phyloP scores from a whole-genome alignment of 2,113 vertebrate species.

The Aepyceros melampus region DNA sequence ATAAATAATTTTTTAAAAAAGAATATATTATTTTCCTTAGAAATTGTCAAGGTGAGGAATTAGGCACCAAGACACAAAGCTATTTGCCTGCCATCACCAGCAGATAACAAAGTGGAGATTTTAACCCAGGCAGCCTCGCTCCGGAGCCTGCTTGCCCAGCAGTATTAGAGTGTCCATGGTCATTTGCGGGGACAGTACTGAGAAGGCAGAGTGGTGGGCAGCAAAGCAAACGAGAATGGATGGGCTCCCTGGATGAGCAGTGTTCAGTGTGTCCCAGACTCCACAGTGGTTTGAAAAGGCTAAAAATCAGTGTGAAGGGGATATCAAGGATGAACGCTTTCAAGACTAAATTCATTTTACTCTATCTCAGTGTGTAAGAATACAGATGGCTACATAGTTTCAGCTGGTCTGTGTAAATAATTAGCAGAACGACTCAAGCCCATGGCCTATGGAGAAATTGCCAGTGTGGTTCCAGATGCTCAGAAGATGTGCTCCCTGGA shows the following conservation, averaged over 20 bases:
- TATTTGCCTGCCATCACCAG: neutral
- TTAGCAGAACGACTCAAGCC: neutral
- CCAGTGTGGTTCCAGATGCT: constrained; percentile 13
- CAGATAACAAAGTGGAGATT: neutral
- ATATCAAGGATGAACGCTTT: neutral
- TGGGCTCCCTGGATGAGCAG: neutral
- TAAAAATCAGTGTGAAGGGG: neutral
- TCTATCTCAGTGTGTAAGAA: neutral
- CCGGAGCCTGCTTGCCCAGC: neutral
- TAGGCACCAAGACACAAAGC: neutral
- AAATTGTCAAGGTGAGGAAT: neutral
- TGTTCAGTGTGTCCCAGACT: neutral
- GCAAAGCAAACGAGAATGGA: neutral
- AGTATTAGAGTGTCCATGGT: accelerated
- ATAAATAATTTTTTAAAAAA: neutral
- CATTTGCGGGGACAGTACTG: accelerated
- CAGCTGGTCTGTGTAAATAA: constrained; percentile 26
- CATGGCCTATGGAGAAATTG: constrained; percentile 4
- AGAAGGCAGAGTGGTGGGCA: neutral
- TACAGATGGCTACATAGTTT: constrained; percentile 54
- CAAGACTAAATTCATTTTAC: constrained; percentile 36
- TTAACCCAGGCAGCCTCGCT: neutral
- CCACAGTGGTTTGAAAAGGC: neutral
- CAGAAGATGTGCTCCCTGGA: neutral
- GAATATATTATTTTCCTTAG: neutral